Evolutionary conservation across 2,888 invertebrate genomes (phyloP), one percentile per base, ranked within the genome.

Genomic region (Hydroisotoma schaefferi): DNA sequence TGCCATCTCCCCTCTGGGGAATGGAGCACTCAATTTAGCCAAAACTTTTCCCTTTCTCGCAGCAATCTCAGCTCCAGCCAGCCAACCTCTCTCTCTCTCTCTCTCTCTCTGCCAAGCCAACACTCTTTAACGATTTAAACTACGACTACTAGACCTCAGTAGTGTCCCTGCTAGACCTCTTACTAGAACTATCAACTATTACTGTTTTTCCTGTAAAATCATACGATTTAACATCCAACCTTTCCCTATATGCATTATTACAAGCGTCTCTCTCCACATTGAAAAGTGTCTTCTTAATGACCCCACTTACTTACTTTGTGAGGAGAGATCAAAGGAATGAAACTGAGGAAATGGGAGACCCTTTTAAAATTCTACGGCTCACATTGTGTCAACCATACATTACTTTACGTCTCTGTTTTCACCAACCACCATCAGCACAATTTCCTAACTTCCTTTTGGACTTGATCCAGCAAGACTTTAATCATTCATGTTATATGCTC

Each of bases 211-310:
- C n/a, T n/a, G n/a, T n/a, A n/a, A n/a, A n/a, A n/a, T 27, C 48
- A 22, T 25, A 22, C 48, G 25, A 48, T 28, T 20, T 26, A 43
- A 43, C 37, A 40, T 43, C 27, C 27, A 28, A 43, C 43, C 10
- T 20, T 43, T 43, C 18, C 18, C 43, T 10, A 12, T 12, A 10
- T 33, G 33, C 12, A 10, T 12, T 33, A 10, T 33, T 12, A 33
- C 12, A 33, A 33, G n/a, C n/a, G 23, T 4, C 15, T 15, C 46
- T 53, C 53, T 49, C 46, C 56, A 40, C 53, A 55, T 40, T 61
- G 59, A 60, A 65, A 68, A 67, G 65, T 69, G 64, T 67, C 68
- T 69, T 62, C 58, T 67, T 67, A 69, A 69, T 69, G 70, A 70
- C 60, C 62, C 67, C 67, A 67, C 65, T 69, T 69, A 67, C 61